Evolutionary conservation across 2,113 vertebrate genomes (phyloP).

Genomic region (Brachirus orientalis): DNA sequence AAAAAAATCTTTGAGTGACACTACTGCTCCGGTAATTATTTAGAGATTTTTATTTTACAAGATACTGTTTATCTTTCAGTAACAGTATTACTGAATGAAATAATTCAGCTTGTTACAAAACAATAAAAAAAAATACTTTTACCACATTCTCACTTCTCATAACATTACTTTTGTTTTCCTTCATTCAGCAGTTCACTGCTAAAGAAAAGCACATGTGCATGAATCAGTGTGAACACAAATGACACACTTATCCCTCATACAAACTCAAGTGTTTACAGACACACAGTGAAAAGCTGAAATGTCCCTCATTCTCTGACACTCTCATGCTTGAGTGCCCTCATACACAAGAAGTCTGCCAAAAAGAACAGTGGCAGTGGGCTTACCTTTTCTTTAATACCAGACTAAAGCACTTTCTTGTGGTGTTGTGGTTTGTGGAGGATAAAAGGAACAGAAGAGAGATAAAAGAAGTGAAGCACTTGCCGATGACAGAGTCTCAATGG

Average conservation of each 20-base stretch:
- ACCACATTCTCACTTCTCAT: too few relatives aligned
- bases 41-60: too few relatives aligned
- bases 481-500: constrained; percentile 41
- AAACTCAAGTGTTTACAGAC: constrained; percentile 49
- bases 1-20: too few relatives aligned
- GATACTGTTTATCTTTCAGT: too few relatives aligned
- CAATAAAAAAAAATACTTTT: too few relatives aligned
- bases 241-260: constrained; percentile 30
- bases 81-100: too few relatives aligned
- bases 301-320: constrained; percentile 26
- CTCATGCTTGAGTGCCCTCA: constrained; percentile 35
- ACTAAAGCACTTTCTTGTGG: constrained; percentile 48
- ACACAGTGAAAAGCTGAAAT: constrained; percentile 13
- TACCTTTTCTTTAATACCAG: constrained; percentile 24
- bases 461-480: constrained; percentile 28
- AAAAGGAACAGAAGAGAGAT: constrained; percentile 51
- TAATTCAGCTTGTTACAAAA: too few relatives aligned
- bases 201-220: background rate
- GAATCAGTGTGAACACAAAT: constrained; percentile 23
- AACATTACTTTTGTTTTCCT: too few relatives aligned
- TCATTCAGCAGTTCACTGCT: background rate
- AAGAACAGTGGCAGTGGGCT: background rate
- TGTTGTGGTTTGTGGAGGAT: constrained; percentile 31
- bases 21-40: too few relatives aligned
- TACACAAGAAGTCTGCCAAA: constrained; percentile 10